Evolutionary conservation across 2,113 vertebrate genomes (phyloP), one percentile per base, ranked within the genome.

Genomic region (Ophiodon elongatus): DNA sequence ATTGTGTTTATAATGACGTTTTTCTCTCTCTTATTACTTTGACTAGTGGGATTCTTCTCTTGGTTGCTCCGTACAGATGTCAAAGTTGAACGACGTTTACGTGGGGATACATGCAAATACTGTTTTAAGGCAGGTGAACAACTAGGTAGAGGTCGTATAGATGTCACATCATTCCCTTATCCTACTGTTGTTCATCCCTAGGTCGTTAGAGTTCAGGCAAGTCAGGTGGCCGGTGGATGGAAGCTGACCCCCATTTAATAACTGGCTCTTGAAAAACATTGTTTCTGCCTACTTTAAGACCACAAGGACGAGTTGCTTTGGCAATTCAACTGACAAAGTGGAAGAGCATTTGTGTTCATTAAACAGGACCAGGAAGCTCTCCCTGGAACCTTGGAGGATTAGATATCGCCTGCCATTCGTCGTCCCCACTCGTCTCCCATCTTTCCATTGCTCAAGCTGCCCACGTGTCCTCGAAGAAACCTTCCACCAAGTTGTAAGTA

Each of bases 401-500:
- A n/a, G 60, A 33, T 23, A 62, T 37, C 50, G 70, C 33, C 64
- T 60, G 47, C 2, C 27, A 56, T 56, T 60, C 29, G 4, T 76
- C 0, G 2, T 45, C 43, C 11, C 29, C 23, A 0, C 45, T 47
- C 45, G 56, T 52, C 35, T 52, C 6, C 29, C 14, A 43, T 41
- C 37, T 35, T 25, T 19, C 29, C 41, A n/a, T 68, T 15, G 39
- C 25, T 76, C 10, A 3, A 35, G 43, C 6, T 21, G 21, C 35
- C 29, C 9, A 50, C n/a, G 23, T 21, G 25, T 78, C 11, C 21
- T n/a, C 13, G 2, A 19, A 0, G 2, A 14, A 11, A 52, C 56
- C 17, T 25, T 9, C 29, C 41, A 47, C 41, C 57, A 56, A 45
- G 3, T 27, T 56, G 47, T 79, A 75, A 88, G 86, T 79, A 75